Percentiles rank a stretch among this genome's conserved stretches.
phyloP scores from a whole-genome alignment of 2,797 vertebrate genomes.

The Platyrinchus mystaceus region DNA sequence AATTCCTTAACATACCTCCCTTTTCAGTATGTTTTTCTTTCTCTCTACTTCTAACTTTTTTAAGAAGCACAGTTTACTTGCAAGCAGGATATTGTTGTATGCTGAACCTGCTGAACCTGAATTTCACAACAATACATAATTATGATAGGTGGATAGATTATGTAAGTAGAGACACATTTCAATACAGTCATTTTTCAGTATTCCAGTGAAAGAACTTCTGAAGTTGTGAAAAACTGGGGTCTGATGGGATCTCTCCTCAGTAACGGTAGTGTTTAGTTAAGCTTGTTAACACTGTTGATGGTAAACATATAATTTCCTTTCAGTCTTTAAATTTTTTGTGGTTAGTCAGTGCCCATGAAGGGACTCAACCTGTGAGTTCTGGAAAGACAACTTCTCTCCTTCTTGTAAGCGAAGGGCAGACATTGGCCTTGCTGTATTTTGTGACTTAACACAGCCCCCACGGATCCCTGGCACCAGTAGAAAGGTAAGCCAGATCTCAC shows the following conservation, averaged over 20 bases:
- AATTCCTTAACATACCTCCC: not conserved
- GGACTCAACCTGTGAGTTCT: not conserved
- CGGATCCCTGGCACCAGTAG: not conserved
- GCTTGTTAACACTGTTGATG: not conserved
- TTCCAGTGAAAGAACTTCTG: not conserved
- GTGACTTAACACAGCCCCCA: not conserved
- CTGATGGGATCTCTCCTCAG: not conserved
- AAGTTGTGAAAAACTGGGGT: not conserved
- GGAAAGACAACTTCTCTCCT: not conserved
- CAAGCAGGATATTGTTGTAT: not conserved
- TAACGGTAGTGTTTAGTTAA: not conserved
- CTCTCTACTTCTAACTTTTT: not conserved
- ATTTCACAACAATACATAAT: slow-evolving; percentile 7
- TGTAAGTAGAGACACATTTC: not conserved
- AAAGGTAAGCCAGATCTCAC: not conserved
- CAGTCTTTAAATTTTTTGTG: not conserved
- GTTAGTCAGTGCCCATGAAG: not conserved
- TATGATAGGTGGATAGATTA: not conserved
- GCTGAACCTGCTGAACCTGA: not conserved
- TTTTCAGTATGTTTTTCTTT: not conserved
- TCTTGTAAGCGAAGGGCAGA: not conserved
- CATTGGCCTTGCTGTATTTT: not conserved
- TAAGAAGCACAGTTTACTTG: not conserved
- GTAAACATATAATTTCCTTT: not conserved
- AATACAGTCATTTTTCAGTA: not conserved